Percentiles rank a stretch among this genome's conserved stretches.
These are phyloP conservation scores for Caerostris darwini DNA, from an alignment of 1,140 invertebrate species.

Conservation along the genomic window DNA sequence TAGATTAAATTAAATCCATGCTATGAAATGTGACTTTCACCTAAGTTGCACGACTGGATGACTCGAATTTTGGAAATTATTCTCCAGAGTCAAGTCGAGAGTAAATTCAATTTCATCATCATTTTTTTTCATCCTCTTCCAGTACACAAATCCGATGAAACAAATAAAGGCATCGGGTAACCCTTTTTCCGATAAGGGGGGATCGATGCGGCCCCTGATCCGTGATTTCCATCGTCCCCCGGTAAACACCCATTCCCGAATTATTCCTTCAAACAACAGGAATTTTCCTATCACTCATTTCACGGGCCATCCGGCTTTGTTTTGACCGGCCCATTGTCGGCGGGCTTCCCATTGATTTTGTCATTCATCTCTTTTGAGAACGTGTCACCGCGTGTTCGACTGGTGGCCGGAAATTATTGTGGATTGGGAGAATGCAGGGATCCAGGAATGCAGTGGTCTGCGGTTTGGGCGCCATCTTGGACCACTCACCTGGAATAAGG, in stretches of 20 bases:
- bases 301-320: slow-evolving; percentile 40
- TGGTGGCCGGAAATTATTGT: slow-evolving; percentile 65
- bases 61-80: too few species aligned
- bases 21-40: too few species aligned
- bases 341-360: slow-evolving; percentile 56
- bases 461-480: background rate
- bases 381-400: slow-evolving; percentile 62
- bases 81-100: too few species aligned
- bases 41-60: too few species aligned
- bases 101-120: too few species aligned
- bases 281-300: slow-evolving; percentile 66
- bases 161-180: slow-evolving; percentile 62
- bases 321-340: slow-evolving; percentile 57
- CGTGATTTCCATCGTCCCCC: slow-evolving; percentile 36
- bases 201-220: slow-evolving; percentile 56
- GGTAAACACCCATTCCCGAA: slow-evolving; percentile 44
- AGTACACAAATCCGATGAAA: slow-evolving; percentile 35
- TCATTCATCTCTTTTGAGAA: slow-evolving; percentile 71
- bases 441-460: background rate
- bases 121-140: background rate
- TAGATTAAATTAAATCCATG: too few species aligned
- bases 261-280: slow-evolving; percentile 56
- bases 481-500: background rate
- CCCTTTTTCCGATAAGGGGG: slow-evolving; percentile 48
- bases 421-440: slow-evolving; percentile 8